Conservation (phyloP, 2,797 vertebrate genomes). For the Lagocephalus sceleratus region DNA sequence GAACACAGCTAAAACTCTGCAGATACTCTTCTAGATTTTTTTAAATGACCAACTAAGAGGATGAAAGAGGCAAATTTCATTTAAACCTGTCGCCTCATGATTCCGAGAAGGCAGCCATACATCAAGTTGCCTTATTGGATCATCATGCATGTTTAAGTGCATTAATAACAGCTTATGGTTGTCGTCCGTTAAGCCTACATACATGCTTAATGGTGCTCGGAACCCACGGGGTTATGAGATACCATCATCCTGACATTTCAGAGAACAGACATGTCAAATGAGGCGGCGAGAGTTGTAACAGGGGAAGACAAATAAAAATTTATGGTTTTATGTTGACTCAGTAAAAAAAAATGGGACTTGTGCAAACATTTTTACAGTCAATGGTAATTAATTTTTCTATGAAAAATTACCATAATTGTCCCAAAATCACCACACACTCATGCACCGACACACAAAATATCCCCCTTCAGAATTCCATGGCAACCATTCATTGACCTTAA, state of each 20-base stretch:
- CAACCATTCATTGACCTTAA: slow-evolving; percentile 70
- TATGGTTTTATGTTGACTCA: background rate
- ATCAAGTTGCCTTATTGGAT: background rate
- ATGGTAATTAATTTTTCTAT: no score
- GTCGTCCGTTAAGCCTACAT: background rate
- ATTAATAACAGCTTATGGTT: slow-evolving; percentile 4
- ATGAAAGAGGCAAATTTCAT: background rate
- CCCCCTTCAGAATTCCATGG: slow-evolving; percentile 57
- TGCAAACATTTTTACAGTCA: no score
- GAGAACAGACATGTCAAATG: slow-evolving; percentile 7
- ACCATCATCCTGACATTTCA: slow-evolving; percentile 2
- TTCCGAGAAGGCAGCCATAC: no score
- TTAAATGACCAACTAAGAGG: background rate
- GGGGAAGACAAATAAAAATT: slow-evolving; percentile 3
- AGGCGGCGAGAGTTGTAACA: background rate
- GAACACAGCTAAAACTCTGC: background rate
- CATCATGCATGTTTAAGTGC: slow-evolving; percentile 8
- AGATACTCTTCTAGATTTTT: no score
- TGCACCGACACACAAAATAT: slow-evolving; percentile 25
- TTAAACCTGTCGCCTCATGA: no score
- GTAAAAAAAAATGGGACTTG: no score
- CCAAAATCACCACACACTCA: no score
- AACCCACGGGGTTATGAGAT: background rate
- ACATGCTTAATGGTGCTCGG: background rate
- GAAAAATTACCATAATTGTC: no score